Conservation (phyloP, 2,888 invertebrate genomes). For the Flexamia atlantica region DNA sequence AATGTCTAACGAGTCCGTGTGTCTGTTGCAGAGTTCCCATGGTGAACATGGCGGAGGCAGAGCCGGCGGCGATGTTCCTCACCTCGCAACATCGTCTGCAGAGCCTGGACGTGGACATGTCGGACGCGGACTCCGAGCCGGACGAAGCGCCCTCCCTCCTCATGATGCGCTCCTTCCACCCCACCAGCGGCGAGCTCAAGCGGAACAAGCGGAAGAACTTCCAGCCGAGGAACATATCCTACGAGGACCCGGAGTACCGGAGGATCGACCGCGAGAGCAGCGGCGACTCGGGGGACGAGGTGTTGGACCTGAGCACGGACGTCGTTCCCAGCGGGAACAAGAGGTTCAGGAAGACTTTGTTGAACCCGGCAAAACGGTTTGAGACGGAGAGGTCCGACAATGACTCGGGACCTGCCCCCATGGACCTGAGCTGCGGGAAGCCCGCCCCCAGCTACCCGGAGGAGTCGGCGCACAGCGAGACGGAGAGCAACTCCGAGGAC, state of each 20-base stretch:
- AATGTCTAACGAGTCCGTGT: too few species aligned
- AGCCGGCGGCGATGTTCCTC: constrained; percentile 79
- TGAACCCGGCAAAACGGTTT: constrained; percentile 61
- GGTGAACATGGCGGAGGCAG: constrained; percentile 73
- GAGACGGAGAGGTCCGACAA: constrained; percentile 48
- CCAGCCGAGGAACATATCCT: constrained; percentile 84
- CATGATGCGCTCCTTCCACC: constrained; percentile 70
- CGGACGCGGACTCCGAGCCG: constrained; percentile 78
- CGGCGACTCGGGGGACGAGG: constrained; percentile 67
- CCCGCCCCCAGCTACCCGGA: constrained; percentile 70
- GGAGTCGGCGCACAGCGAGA: constrained; percentile 67
- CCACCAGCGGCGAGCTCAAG: constrained; percentile 77
- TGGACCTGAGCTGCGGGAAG: constrained; percentile 76
- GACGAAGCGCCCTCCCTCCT: constrained; percentile 71
- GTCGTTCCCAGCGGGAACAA: constrained; percentile 60
- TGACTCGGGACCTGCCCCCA: constrained; percentile 74
- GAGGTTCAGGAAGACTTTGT: constrained; percentile 64
- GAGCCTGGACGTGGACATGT: constrained; percentile 74
- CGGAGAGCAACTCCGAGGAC: constrained; percentile 71
- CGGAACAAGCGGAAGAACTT: constrained; percentile 89
- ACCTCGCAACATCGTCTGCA: constrained; percentile 78
- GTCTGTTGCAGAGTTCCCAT: constrained; percentile 65
- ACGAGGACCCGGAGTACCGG: constrained; percentile 68
- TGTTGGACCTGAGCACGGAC: constrained; percentile 73
- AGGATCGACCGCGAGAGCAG: constrained; percentile 68